Conservation (phyloP, 2,888 invertebrate genomes). For the Koerneria pararmatus region DNA sequence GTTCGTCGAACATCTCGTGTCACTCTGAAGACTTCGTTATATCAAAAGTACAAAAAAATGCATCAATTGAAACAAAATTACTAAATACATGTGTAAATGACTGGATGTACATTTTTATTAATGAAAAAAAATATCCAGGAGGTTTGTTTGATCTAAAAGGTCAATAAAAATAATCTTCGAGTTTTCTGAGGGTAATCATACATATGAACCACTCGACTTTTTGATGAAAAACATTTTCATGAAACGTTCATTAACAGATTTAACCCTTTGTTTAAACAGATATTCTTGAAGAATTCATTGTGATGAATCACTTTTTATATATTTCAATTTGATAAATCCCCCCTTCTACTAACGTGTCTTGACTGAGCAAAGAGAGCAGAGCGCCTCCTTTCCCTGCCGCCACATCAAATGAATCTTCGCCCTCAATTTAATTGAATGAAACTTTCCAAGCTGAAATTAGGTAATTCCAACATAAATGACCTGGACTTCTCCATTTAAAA, state of each 20-base stretch:
- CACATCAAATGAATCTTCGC: conserved; percentile 41
- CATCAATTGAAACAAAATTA: neutral
- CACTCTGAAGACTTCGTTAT: conserved; percentile 24
- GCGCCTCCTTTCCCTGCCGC: conserved; percentile 32
- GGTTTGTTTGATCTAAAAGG: neutral
- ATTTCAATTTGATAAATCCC: too few species aligned
- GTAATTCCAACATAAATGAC: too few species aligned
- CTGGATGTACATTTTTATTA: neutral
- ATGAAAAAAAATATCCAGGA: neutral
- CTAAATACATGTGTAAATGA: neutral
- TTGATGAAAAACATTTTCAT: too few species aligned
- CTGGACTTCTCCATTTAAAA: too few species aligned
- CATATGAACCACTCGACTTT: too few species aligned
- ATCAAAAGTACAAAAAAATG: neutral
- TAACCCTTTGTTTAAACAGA: too few species aligned
- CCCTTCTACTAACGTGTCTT: conserved; percentile 31
- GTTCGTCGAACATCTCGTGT: conserved; percentile 35
- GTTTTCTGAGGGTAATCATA: neutral
- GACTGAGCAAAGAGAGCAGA: conserved; percentile 31
- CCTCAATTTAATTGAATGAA: conserved; percentile 28
- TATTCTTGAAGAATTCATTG: too few species aligned
- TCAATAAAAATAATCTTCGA: neutral
- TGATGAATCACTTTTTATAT: too few species aligned
- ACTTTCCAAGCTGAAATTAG: too few species aligned
- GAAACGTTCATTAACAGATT: too few species aligned